Evolutionary conservation across 2,113 vertebrate genomes (phyloP).

Genomic region (Myanophis thanlyinensis): DNA sequence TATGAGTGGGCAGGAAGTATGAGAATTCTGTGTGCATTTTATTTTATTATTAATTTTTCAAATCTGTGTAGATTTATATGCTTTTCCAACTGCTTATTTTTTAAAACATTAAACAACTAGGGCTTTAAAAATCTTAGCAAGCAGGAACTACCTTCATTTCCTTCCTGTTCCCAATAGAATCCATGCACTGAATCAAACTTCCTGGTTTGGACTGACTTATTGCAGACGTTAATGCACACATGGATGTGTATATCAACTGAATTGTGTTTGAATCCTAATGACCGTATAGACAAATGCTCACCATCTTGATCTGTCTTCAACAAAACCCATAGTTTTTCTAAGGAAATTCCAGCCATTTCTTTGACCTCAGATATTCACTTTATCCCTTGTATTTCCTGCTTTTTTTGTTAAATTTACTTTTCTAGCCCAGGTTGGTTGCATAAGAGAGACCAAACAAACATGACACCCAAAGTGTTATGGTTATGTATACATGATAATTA

Average conservation of each 20-base stretch:
- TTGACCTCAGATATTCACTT: background rate
- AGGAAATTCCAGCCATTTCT: background rate
- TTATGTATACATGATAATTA: background rate
- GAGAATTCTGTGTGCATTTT: constrained; percentile 52
- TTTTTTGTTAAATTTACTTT: background rate
- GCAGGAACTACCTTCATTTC: background rate
- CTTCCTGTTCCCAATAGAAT: background rate
- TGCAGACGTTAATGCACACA: background rate
- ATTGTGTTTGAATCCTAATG: background rate
- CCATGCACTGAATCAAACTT: background rate
- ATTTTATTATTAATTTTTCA: constrained; percentile 38
- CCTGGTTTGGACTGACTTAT: background rate
- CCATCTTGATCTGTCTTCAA: background rate
- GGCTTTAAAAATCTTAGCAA: constrained; percentile 27
- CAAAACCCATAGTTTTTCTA: background rate
- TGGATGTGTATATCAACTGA: background rate
- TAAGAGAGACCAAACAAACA: background rate
- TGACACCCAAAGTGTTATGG: background rate
- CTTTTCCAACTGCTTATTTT: constrained; percentile 29
- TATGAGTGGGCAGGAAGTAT: constrained; percentile 55
- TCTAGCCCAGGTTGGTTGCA: background rate
- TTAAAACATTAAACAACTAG: constrained; percentile 39
- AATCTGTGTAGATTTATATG: constrained; percentile 40
- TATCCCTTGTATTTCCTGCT: background rate
- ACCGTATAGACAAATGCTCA: background rate